Base-by-base conservation (phyloP, 2,797 vertebrate genomes). In the Micromesistius poutassou region DNA sequence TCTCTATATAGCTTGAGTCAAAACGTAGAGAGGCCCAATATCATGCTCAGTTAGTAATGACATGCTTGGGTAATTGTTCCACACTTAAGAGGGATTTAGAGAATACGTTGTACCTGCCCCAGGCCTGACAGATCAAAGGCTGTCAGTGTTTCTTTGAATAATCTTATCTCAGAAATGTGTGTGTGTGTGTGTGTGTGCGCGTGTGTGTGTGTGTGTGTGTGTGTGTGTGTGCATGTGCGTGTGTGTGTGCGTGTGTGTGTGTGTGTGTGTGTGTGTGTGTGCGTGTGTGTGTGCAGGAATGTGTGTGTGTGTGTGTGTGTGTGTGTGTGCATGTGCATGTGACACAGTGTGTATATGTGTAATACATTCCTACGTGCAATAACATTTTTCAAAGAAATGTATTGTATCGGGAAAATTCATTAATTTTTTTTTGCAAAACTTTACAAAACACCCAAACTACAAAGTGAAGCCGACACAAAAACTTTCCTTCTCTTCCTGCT, bases 361-460 rank as follows among this genome's bases (percentile, higher is more conserved):
- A 35, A 19, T 19, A 22, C 19, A 55, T 6, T 55, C 46, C 16
- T 55, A 55, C 46, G 10, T 55, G 16, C 19, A 55, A 22, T 55
- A 13, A 42, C 12, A 42, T 42, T 13, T 42, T 42, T 16, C 40
- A 1, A 13, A 14, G 40, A 42, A 42, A 42, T 42, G 40, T 13
- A 12, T 42, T 13, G 3, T 16, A 13, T 12, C 46, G 1, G 19
- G 46, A 1, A 22, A 22, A 55, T n/a, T n/a, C n/a, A n/a, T n/a
- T n/a, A 50, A 50, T 19, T 16, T 3, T 4, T 1, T 3, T 13
- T 46, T 46, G 4, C 46, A 19, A 19, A 22, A 55, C 46, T 55
- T 22, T 5, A 19, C 19, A 30, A 79, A 85, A 81, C 75, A 76
- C 84, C 86, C 74, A 82, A 85, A 80, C 71, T 7, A 25, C 16